phyloP scores from a whole-genome alignment of 2,888 invertebrate genomes.

The Sinodicranocentrus sp. region DNA sequence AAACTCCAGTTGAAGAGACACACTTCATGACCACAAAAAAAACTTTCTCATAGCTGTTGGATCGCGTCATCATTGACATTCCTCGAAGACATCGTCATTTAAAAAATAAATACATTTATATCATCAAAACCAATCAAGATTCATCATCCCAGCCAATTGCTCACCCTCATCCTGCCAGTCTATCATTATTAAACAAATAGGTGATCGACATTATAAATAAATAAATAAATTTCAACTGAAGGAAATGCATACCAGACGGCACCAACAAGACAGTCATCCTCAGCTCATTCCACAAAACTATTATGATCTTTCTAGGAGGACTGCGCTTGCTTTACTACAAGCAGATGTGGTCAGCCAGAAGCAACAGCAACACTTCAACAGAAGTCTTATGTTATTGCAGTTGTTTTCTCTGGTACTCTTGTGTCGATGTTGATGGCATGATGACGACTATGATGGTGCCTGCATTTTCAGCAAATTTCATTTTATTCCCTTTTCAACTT shows the following conservation, averaged over 20 bases:
- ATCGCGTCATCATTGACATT: conserved; percentile 22
- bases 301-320: not conserved
- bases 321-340: not conserved
- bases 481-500: not conserved
- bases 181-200: conserved; percentile 25
- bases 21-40: not conserved
- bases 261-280: conserved; percentile 13
- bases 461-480: conserved; percentile 39
- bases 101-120: conserved; percentile 33
- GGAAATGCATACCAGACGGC: conserved; percentile 59
- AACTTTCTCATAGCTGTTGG: not conserved
- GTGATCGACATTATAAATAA: conserved; percentile 18
- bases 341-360: conserved; percentile 48
- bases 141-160: conserved; percentile 1
- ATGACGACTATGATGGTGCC: conserved; percentile 40
- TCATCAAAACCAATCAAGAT: conserved; percentile 34
- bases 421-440: conserved; percentile 16
- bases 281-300: not conserved
- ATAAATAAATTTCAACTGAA: conserved; percentile 30
- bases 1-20: not conserved
- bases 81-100: conserved; percentile 27
- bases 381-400: not conserved
- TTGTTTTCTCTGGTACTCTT: conserved; percentile 14
- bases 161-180: not conserved
- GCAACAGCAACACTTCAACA: not conserved